Evolutionary conservation across 2,797 vertebrate species (phyloP), one percentile per base, ranked within the genome.

Genomic region (Periophthalmus magnuspinnatus): DNA sequence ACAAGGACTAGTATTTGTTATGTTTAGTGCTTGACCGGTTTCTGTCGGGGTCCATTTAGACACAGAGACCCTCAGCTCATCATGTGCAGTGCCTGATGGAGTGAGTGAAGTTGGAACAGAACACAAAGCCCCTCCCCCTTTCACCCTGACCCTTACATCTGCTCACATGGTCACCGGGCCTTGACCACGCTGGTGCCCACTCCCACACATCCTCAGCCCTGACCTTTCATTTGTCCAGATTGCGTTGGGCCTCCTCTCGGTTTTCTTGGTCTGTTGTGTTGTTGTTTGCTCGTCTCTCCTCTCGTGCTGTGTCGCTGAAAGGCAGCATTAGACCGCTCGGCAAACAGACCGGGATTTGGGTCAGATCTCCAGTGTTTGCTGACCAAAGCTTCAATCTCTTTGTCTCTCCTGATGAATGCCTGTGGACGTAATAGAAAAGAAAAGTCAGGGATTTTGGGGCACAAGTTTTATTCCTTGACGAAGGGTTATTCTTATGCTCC

Each of bases 141-240:
- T 77, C 24, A 79, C 77, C 73, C 68, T 68, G 68, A 70, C 70
- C 81, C 66, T 85, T 86, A 72, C 81, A 77, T 81, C 80, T 78
- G 82, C 68, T 84, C 72, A 74, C 74, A 76, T 80, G 84, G 78
- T 84, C 83, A 70, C 77, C 73, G 70, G 81, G 67, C 79, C 83
- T 77, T 85, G 81, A 85, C 84, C 75, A 68, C 78, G 74, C 71
- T 76, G 82, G 6, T 41, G 36, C 28, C 56, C 63, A 55, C 61
- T 33, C 66, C 45, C 34, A 58, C 69, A 56, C 55, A 69, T 68
- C 79, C 68, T 68, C 55, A 14, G 33, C 70, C 64, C 70, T 84
- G 85, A 88, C 88, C 85, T 90, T 90, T 88, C 72, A 85, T 89
- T 84, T 79, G 58, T 45, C 71, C 66, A 84, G 86, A 91, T 88